These are phyloP conservation scores for Argyresthia albistria DNA, from an alignment of 2,888 invertebrate genomes.

Conservation along the genomic window DNA sequence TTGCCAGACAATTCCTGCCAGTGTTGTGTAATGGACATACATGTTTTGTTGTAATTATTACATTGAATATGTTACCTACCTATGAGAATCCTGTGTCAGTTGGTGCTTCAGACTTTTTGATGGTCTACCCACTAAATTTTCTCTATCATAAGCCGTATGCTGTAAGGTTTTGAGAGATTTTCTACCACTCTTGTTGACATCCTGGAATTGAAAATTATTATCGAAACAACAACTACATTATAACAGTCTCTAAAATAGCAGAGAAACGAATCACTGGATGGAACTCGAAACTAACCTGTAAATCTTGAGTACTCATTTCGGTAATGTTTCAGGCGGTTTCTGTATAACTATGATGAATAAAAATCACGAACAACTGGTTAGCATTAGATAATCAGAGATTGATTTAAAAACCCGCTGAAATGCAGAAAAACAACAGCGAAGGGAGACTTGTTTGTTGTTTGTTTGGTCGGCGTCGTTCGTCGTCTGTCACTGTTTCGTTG, in stretches of 20 bases:
- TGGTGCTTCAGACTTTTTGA: constrained; percentile 62
- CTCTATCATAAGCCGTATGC: constrained; percentile 79
- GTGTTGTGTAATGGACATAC: no score
- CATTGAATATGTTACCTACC: constrained; percentile 34
- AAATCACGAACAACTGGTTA: no score
- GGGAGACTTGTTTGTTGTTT: no score
- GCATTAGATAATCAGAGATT: no score
- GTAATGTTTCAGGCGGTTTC: neutral
- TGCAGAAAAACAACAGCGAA: no score
- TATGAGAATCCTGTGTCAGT: constrained; percentile 58
- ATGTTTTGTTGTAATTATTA: neutral
- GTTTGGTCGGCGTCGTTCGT: no score
- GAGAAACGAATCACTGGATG: neutral
- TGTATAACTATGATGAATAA: no score
- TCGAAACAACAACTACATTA: neutral
- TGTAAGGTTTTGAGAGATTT: constrained; percentile 84
- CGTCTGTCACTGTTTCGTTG: no score
- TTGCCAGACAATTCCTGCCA: neutral
- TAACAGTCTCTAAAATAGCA: neutral
- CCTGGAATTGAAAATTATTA: constrained; percentile 29
- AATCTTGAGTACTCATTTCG: constrained; percentile 10
- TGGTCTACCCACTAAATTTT: constrained; percentile 81
- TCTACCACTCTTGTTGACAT: constrained; percentile 73
- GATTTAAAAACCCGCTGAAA: no score
- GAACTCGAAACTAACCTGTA: constrained; percentile 5